Evolutionary conservation across 1,140 invertebrate species (phyloP).

Genomic region (Agrypnia vestita): DNA sequence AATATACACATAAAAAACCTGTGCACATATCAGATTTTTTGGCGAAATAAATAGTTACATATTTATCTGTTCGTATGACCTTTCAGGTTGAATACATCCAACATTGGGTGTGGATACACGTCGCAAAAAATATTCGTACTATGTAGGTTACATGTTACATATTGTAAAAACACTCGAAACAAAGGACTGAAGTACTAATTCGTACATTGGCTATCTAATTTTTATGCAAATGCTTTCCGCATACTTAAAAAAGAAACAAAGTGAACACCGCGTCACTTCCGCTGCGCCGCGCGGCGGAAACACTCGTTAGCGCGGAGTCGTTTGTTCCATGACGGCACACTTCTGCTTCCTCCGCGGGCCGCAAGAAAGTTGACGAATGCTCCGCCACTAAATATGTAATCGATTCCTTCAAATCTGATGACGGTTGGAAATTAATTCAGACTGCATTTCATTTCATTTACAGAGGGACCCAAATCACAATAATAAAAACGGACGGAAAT

Average conservation of each 20-base stretch:
- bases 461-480: neutral
- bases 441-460: slow-evolving; percentile 1
- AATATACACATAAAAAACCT: too few relatives aligned
- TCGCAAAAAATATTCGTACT: too few relatives aligned
- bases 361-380: slow-evolving; percentile 18
- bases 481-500: too few relatives aligned
- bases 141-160: neutral
- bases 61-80: too few relatives aligned
- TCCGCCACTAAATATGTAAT: neutral
- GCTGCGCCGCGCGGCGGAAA: slow-evolving; percentile 15
- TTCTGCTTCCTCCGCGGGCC: slow-evolving; percentile 30
- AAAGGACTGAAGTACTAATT: slow-evolving; percentile 15
- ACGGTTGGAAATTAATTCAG: slow-evolving; percentile 22
- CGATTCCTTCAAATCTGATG: slow-evolving; percentile 1
- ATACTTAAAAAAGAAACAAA: slow-evolving; percentile 30
- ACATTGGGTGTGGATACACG: too few relatives aligned
- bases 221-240: slow-evolving; percentile 32
- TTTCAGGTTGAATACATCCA: too few relatives aligned
- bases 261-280: slow-evolving; percentile 43
- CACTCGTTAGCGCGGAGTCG: slow-evolving; percentile 27
- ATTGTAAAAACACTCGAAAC: neutral
- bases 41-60: too few relatives aligned
- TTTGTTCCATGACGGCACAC: slow-evolving; percentile 48
- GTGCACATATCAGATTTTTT: too few relatives aligned
- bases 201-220: slow-evolving; percentile 15